Evolutionary conservation across 1,140 invertebrate species (phyloP).

Genomic region (Habropoda laboriosa): DNA sequence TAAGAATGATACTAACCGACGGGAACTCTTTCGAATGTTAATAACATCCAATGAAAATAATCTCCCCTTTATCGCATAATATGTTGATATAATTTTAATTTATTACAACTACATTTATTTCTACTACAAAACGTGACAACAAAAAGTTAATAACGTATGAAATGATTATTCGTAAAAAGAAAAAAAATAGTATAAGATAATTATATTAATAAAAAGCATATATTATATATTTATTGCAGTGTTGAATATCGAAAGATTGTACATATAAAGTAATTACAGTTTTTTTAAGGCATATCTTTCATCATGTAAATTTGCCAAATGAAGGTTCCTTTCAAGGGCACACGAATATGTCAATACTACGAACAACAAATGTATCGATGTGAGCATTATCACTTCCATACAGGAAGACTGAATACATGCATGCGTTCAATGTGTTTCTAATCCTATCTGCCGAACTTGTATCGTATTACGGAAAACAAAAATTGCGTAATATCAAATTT

Average conservation of each 20-base stretch:
- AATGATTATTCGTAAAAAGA: background rate
- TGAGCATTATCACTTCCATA: background rate
- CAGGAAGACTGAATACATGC: background rate
- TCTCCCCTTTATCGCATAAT: background rate
- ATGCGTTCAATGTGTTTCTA: background rate
- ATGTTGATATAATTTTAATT: background rate
- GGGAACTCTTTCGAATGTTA: background rate
- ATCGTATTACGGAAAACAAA: slow-evolving; percentile 15
- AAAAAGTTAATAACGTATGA: background rate
- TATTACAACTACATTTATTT: background rate
- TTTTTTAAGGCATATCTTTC: background rate
- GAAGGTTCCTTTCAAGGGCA: background rate
- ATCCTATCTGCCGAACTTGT: background rate
- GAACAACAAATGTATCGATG: slow-evolving; percentile 6
- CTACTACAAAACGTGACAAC: background rate
- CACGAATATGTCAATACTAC: background rate
- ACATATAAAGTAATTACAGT: background rate
- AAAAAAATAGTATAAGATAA: background rate
- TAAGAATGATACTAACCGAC: background rate
- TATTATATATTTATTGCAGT: background rate
- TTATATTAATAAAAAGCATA: background rate
- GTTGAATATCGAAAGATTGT: background rate
- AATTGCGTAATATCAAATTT: slow-evolving; percentile 30
- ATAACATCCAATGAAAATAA: background rate
- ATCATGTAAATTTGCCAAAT: background rate